Conservation (phyloP, 1,140 invertebrate genomes). For the Diorhabda elongata region DNA sequence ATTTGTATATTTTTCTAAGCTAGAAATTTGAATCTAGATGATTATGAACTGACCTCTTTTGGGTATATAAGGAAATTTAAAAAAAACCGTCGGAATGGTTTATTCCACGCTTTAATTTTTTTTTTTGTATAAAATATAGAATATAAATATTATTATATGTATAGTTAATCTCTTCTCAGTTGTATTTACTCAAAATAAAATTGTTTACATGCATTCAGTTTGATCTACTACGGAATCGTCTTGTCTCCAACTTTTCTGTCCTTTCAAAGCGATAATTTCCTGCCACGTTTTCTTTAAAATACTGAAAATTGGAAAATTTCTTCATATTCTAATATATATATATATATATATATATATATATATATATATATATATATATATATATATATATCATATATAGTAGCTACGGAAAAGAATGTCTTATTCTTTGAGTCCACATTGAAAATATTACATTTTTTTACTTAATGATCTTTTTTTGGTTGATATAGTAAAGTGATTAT, state of each 20-base stretch:
- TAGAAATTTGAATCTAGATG: background rate
- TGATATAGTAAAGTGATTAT: no score
- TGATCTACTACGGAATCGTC: constrained; percentile 44
- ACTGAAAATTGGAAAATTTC: background rate
- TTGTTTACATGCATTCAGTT: constrained; percentile 30
- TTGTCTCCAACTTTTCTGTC: constrained; percentile 50
- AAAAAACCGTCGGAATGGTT: constrained; percentile 19
- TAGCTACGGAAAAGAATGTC: no score
- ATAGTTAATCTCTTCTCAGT: constrained; percentile 27
- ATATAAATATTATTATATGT: constrained; percentile 26
- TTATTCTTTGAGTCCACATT: no score
- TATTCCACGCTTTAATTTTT: constrained; percentile 25
- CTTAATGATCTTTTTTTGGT: no score
- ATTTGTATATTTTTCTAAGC: constrained; percentile 10
- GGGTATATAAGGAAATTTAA: background rate
- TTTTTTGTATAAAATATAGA: constrained; percentile 25
- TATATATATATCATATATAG: no score
- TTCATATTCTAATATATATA: background rate
- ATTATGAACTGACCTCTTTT: constrained; percentile 8
- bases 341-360: constrained; percentile 4
- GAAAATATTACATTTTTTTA: no score
- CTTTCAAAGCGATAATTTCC: constrained; percentile 51
- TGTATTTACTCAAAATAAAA: constrained; percentile 32
- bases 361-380: constrained; percentile 5
- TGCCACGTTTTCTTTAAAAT: constrained; percentile 46